Conservation (phyloP, 2,797 vertebrate species). For the Lerista edwardsae region DNA sequence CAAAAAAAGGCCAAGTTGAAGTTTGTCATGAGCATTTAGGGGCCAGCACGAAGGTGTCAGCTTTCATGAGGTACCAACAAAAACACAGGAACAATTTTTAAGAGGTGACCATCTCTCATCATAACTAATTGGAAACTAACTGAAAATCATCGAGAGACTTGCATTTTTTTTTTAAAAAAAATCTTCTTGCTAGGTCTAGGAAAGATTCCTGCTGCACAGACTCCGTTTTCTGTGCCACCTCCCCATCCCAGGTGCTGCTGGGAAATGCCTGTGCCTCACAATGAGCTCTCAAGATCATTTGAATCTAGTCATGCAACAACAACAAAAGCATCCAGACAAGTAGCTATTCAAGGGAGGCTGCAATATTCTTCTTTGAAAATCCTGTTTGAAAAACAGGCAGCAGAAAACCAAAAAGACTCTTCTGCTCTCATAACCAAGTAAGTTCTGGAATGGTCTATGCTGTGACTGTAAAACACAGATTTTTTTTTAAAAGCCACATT, state of each 20-base stretch:
- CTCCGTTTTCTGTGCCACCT: constrained; percentile 32
- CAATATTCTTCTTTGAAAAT: constrained; percentile 51
- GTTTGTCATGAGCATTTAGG: not conserved
- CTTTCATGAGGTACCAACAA: not conserved
- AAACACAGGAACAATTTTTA: not conserved
- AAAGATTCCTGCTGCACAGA: constrained; percentile 49
- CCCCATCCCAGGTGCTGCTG: constrained; percentile 33
- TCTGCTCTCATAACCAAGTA: constrained; percentile 29
- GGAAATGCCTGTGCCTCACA: constrained; percentile 50
- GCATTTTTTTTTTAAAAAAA: constrained; percentile 19
- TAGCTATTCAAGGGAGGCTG: constrained; percentile 49
- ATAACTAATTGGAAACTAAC: constrained; percentile 24
- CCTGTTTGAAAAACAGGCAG: constrained; percentile 30
- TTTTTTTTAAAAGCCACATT: constrained; percentile 2
- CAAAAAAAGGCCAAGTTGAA: not conserved
- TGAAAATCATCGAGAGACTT: constrained; percentile 1
- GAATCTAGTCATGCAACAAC: constrained; percentile 38
- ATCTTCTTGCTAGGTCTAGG: constrained; percentile 27
- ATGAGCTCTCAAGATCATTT: constrained; percentile 38
- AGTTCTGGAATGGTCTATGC: constrained; percentile 25
- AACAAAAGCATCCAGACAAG: constrained; percentile 43
- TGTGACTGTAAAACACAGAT: constrained; percentile 28
- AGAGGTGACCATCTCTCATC: not conserved
- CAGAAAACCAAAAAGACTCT: constrained; percentile 45
- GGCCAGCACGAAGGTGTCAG: not conserved